A percentile compares a stretch with the other conserved stretches of the same genome.
Conservation (phyloP, 2,888 invertebrate genomes). For the Leptopilina drosophilae region DNA sequence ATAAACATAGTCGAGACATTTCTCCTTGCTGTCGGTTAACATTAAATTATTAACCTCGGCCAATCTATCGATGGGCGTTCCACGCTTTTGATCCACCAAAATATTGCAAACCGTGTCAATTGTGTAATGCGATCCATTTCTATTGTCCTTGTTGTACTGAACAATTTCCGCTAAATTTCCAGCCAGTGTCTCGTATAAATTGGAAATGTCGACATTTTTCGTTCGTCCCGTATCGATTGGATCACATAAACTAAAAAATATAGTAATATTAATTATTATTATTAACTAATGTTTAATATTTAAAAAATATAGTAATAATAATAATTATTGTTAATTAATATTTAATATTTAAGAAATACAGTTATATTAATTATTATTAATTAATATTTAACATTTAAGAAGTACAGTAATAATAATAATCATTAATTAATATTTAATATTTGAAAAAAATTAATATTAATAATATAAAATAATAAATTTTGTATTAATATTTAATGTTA, state of each 20-base stretch:
- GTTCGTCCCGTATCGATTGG: conserved; percentile 82
- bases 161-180: conserved; percentile 93
- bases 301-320: too few relatives aligned
- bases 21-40: conserved; percentile 82
- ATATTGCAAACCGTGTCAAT: conserved; percentile 90
- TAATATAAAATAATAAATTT: too few relatives aligned
- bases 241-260: conserved; percentile 83
- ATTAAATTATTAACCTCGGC: conserved; percentile 86
- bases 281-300: too few relatives aligned
- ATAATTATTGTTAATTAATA: too few relatives aligned
- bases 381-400: too few relatives aligned
- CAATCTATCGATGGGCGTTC: conserved; percentile 83
- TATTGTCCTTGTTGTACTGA: conserved; percentile 96
- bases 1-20: conserved; percentile 91
- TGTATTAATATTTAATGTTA: too few relatives aligned
- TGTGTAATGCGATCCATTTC: conserved; percentile 85
- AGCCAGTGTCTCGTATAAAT: conserved; percentile 89
- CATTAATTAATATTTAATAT: too few relatives aligned
- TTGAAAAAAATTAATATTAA: too few relatives aligned
- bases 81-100: conserved; percentile 82
- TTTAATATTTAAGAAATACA: too few relatives aligned
- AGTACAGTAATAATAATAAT: too few relatives aligned
- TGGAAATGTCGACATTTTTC: conserved; percentile 84
- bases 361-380: too few relatives aligned
- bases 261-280: too few relatives aligned